phyloP scores from a whole-genome alignment of 2,888 invertebrate species.

The Leptopilina drosophilae region DNA sequence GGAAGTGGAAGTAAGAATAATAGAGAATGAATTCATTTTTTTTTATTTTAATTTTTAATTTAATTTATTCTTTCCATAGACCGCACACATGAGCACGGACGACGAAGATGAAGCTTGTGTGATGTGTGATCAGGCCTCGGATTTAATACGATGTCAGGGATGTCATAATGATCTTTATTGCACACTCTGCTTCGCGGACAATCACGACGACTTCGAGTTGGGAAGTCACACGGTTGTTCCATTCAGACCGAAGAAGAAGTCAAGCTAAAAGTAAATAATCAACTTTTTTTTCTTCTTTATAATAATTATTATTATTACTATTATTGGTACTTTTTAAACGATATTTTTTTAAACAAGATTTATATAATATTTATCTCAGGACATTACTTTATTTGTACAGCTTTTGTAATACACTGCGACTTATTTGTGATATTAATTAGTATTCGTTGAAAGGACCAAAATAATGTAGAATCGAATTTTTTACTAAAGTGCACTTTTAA shows the following conservation, averaged over 20 bases:
- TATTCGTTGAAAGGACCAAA: slow-evolving; percentile 26
- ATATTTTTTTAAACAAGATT: slow-evolving; percentile 9
- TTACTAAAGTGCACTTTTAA: neutral
- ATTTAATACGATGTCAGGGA: slow-evolving; percentile 84
- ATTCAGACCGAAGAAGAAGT: slow-evolving; percentile 50
- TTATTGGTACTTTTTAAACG: neutral
- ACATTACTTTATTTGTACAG: slow-evolving; percentile 34
- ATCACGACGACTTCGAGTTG: slow-evolving; percentile 82
- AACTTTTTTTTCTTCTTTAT: neutral
- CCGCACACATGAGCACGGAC: slow-evolving; percentile 46
- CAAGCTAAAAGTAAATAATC: neutral
- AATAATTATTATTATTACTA: neutral
- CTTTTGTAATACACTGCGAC: slow-evolving; percentile 14
- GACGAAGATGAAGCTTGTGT: slow-evolving; percentile 86
- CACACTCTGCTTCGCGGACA: slow-evolving; percentile 84
- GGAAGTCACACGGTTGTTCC: slow-evolving; percentile 64
- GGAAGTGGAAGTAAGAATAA: slow-evolving; percentile 63
- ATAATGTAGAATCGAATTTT: neutral
- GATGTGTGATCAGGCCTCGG: slow-evolving; percentile 88
- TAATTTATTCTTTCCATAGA: neutral
- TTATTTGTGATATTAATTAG: slow-evolving; percentile 35
- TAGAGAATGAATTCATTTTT: no score
- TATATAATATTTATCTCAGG: slow-evolving; percentile 9
- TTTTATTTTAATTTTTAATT: neutral
- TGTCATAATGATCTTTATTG: slow-evolving; percentile 91